Evolutionary conservation across 2,888 invertebrate genomes (phyloP), one percentile per base, ranked within the genome.

Genomic region (Synanthedon andrenaeformis): DNA sequence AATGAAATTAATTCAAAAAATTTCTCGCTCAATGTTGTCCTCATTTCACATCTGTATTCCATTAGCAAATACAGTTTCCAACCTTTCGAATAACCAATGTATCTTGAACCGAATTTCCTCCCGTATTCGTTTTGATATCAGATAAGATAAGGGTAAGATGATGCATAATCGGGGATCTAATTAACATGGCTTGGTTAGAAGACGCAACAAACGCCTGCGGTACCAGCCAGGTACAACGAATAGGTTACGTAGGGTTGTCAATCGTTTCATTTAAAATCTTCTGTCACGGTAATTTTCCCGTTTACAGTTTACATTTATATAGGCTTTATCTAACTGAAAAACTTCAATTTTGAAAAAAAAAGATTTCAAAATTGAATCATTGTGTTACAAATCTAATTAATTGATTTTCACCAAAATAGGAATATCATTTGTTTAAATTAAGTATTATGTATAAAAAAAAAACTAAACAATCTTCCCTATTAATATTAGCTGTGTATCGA

Each of bases 201-300:
- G 84, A 83, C 79, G 82, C 72, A 75, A 79, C 75, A 68, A 82
- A 75, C 81, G 85, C 84, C 84, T 71, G 76, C 79, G 85, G 84
- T 81, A 76, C 77, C 72, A 74, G 67, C 61, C 70, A 80, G 79
- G 79, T 81, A n/a, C n/a, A 81, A 79, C 72, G 74, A 71, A 71
- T 63, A 61, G 61, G 59, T 48, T 53, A 56, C 54, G 53, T 64
- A 79, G 76, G 80, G 80, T 57, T 80, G 73, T 53, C 60, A 58
- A 50, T 35, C 28, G 28, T 35, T 35, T 35, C 28, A 8, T 35
- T 35, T 8, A 8, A 35, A 35, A 35, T 35, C 3, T 10, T 35
- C 35, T 35, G 35, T 35, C 8, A 3, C 0, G 8, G 35, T 35
- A 23, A 23, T 23, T 23, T 28, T 28, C 28, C 8, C 28, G 8